These are phyloP conservation scores for Eupithecia exiguata DNA, from an alignment of 2,888 invertebrate genomes.

Conservation along the genomic window DNA sequence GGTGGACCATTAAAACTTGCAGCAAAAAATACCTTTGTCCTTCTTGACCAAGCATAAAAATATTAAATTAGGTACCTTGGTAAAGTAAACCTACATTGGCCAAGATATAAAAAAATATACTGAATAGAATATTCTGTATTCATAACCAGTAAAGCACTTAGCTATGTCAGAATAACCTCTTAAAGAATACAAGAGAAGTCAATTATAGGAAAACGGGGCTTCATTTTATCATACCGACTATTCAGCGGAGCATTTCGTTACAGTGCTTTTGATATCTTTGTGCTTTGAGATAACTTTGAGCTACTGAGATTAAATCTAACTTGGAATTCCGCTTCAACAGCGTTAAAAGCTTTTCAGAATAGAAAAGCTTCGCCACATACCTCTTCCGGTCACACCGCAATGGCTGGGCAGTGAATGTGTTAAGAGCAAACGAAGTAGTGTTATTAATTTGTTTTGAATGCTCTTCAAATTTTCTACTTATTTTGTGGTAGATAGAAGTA, in stretches of 20 bases:
- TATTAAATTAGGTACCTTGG: background rate
- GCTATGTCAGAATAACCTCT: conserved; percentile 43
- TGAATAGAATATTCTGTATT: background rate
- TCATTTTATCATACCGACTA: conserved; percentile 27
- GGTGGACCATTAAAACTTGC: background rate
- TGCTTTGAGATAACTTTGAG: background rate
- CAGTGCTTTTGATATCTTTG: background rate
- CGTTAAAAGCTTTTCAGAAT: background rate
- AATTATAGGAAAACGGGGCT: conserved; percentile 54
- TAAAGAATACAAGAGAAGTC: conserved; percentile 60
- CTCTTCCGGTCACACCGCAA: no score
- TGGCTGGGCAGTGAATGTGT: no score
- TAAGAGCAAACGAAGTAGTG: background rate
- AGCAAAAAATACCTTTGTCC: background rate
- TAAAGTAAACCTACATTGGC: background rate
- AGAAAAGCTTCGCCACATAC: no score
- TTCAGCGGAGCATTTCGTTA: conserved; percentile 6
- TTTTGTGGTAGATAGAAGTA: background rate
- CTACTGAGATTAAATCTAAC: background rate
- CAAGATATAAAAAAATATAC: background rate
- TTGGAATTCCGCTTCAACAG: background rate
- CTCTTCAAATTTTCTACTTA: background rate
- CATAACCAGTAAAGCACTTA: conserved; percentile 21
- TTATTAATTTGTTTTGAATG: background rate
- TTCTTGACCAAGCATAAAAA: background rate